Conservation (phyloP, 2,888 invertebrate genomes). For the Tachina lurida region DNA sequence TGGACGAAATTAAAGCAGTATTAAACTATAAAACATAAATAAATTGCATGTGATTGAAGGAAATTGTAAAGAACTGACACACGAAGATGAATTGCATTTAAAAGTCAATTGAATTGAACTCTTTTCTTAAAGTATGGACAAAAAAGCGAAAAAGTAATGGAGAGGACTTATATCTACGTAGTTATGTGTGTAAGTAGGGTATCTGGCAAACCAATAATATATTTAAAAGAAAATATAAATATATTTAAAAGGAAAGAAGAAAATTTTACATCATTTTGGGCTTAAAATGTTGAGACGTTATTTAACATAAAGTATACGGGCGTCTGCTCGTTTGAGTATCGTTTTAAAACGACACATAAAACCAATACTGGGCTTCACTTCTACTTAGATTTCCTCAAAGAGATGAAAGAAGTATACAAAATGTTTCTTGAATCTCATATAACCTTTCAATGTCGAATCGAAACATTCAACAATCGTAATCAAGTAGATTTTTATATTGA, state of each 20-base stretch:
- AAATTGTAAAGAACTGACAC: slow-evolving; percentile 72
- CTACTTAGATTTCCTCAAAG: no score
- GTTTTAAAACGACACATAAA: no score
- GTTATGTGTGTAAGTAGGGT: background rate
- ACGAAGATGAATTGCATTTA: slow-evolving; percentile 72
- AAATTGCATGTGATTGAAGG: slow-evolving; percentile 70
- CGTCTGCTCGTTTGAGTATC: no score
- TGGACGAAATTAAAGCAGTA: slow-evolving; percentile 7
- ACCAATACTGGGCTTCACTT: no score
- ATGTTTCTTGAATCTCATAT: no score
- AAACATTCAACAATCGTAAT: no score
- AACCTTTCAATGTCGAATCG: no score
- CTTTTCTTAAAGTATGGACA: slow-evolving; percentile 39
- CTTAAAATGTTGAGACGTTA: no score
- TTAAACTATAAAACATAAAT: slow-evolving; percentile 65
- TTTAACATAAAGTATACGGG: no score
- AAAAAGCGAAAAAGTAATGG: background rate
- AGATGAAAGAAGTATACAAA: no score
- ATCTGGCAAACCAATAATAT: background rate
- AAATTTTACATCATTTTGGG: no score
- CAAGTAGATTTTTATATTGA: no score
- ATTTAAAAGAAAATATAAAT: background rate
- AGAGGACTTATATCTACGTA: background rate
- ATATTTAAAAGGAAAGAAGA: background rate
- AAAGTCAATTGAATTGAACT: slow-evolving; percentile 68